Evolutionary conservation across 1,140 invertebrate genomes (phyloP).

Genomic region (Papilio glaucus): DNA sequence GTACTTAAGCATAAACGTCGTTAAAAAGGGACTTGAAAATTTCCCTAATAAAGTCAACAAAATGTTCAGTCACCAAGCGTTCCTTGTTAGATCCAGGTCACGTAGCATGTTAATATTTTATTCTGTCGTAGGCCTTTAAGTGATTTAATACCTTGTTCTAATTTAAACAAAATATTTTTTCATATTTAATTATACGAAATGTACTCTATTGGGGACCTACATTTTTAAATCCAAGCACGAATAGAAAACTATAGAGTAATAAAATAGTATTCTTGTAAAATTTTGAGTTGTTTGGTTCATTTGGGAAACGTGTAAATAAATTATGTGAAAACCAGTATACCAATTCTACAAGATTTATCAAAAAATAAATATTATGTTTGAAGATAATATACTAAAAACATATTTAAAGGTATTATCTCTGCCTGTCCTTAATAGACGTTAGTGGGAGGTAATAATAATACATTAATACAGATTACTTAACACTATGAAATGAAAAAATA

Average conservation of each 20-base stretch:
- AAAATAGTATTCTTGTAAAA: too few species aligned
- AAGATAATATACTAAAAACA: too few species aligned
- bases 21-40: slow-evolving; percentile 32
- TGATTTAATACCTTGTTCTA: slow-evolving; percentile 15
- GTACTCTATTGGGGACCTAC: neutral
- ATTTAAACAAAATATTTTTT: slow-evolving; percentile 9
- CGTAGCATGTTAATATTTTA: slow-evolving; percentile 32
- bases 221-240: too few species aligned
- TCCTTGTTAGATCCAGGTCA: slow-evolving; percentile 28
- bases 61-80: neutral
- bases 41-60: slow-evolving; percentile 29
- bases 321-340: neutral
- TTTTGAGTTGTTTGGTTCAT: too few species aligned
- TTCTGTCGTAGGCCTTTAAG: slow-evolving; percentile 12
- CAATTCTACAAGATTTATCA: neutral
- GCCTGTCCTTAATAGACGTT: too few species aligned
- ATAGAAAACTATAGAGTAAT: too few species aligned
- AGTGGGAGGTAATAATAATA: neutral
- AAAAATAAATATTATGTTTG: too few species aligned
- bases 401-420: too few species aligned
- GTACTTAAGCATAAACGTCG: slow-evolving; percentile 19
- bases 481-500: neutral
- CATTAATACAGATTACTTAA: neutral
- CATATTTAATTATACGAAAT: neutral
- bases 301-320: too few species aligned